Evolutionary conservation across 2,113 vertebrate genomes (phyloP).

Genomic region (Nibea albiflora): DNA sequence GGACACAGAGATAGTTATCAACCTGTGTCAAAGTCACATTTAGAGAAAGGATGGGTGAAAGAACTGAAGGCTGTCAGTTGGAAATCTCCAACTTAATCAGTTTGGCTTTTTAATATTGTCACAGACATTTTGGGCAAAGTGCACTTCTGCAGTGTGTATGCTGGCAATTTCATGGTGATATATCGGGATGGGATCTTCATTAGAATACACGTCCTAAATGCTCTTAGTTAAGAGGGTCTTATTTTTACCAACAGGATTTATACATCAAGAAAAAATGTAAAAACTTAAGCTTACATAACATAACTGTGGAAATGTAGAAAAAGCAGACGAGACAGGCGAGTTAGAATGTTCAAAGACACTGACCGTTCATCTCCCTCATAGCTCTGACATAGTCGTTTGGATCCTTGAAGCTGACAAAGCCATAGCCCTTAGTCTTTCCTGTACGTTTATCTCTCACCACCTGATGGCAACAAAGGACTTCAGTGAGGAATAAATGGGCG

Average conservation of each 20-base stretch:
- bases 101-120: too few relatives aligned
- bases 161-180: too few relatives aligned
- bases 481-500: too few relatives aligned
- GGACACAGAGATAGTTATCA: background rate
- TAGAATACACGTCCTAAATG: too few relatives aligned
- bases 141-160: too few relatives aligned
- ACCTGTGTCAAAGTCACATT: background rate
- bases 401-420: slow-evolving; percentile 96
- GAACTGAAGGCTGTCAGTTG: background rate
- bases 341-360: slow-evolving; percentile 34
- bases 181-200: too few relatives aligned
- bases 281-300: background rate
- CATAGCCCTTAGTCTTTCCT: slow-evolving; percentile 94
- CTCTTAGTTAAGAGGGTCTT: too few relatives aligned
- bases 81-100: too few relatives aligned
- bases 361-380: slow-evolving; percentile 96
- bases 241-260: too few relatives aligned
- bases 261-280: background rate
- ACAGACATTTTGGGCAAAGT: too few relatives aligned
- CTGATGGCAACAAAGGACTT: slow-evolving; percentile 40
- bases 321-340: background rate
- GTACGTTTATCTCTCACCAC: slow-evolving; percentile 95
- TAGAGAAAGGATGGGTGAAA: background rate
- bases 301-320: background rate
- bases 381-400: slow-evolving; percentile 94